Evolutionary conservation across 2,797 vertebrate genomes (phyloP).

Genomic region (Gallinago solitaria): DNA sequence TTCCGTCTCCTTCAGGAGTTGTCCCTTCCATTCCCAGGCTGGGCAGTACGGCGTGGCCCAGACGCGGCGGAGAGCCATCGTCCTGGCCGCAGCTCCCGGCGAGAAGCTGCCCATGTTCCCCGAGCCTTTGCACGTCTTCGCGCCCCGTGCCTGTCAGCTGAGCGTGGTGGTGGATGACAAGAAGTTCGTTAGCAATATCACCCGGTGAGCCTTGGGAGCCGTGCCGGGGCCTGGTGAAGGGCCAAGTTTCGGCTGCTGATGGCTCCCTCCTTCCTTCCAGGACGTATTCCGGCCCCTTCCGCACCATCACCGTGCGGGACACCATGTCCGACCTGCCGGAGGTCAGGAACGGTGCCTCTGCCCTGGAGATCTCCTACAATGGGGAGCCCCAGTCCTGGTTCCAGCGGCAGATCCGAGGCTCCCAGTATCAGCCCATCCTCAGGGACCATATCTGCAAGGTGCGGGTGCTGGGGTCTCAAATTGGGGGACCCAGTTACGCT

Average conservation of each 20-base stretch:
- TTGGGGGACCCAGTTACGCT: accelerated
- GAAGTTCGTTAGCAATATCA: constrained; percentile 93
- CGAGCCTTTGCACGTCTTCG: constrained; percentile 93
- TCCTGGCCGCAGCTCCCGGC: constrained; percentile 92
- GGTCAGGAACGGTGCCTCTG: constrained; percentile 90
- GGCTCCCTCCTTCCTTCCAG: constrained; percentile 51
- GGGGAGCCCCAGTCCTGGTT: constrained; percentile 99
- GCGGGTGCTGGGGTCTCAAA: neutral
- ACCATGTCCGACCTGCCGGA: constrained; percentile 97
- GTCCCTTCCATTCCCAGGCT: constrained; percentile 75
- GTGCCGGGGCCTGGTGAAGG: neutral
- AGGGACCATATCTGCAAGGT: constrained; percentile 98
- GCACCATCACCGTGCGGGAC: constrained; percentile 95
- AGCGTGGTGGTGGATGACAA: constrained; percentile 94
- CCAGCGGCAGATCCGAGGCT: constrained; percentile 94
- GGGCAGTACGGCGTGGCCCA: constrained; percentile 96
- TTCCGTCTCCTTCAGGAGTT: neutral
- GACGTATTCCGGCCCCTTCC: constrained; percentile 89
- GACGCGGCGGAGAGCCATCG: constrained; percentile 92
- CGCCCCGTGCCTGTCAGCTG: constrained; percentile 92
- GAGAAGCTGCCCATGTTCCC: constrained; percentile 93
- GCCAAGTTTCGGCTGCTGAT: accelerated
- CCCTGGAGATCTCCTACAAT: constrained; percentile 93
- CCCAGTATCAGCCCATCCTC: constrained; percentile 97
- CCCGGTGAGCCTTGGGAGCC: constrained; percentile 78